Evolutionary conservation across 2,113 vertebrate genomes (phyloP).

Genomic region (Xenopus borealis): DNA sequence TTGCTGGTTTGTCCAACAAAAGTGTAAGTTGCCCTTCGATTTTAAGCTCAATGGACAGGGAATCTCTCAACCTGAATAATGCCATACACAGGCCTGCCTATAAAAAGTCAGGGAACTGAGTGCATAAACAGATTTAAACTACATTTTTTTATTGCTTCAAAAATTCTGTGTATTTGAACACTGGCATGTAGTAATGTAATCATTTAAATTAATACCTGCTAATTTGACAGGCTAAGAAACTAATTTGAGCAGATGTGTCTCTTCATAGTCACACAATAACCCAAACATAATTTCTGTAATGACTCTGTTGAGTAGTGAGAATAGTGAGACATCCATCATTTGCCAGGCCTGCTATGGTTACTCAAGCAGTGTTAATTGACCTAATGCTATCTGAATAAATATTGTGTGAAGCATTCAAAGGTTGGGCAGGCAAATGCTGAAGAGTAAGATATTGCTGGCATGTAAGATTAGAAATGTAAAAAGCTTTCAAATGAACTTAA

Average conservation of each 20-base stretch:
- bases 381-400: slow-evolving; percentile 37
- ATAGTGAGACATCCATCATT: slow-evolving; percentile 9
- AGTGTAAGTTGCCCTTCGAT: too few species aligned
- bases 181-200: too few species aligned
- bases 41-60: too few species aligned
- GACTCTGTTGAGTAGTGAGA: slow-evolving; percentile 2
- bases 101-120: too few species aligned
- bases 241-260: slow-evolving; percentile 4
- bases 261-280: background rate
- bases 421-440: slow-evolving; percentile 6
- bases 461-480: background rate
- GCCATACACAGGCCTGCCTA: too few species aligned
- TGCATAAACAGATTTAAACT: too few species aligned
- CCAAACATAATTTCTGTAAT: background rate
- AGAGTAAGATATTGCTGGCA: slow-evolving; percentile 15
- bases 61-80: too few species aligned
- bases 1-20: too few species aligned
- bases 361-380: slow-evolving; percentile 35
- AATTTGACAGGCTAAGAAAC: too few species aligned
- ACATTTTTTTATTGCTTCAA: too few species aligned
- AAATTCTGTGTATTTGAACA: too few species aligned
- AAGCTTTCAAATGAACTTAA: slow-evolving; percentile 2
- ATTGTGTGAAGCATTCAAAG: slow-evolving; percentile 30
- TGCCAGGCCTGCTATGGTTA: slow-evolving; percentile 3
- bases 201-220: too few species aligned